Base-by-base conservation (phyloP, 2,113 vertebrate species). In the Pelmatolapia mariae region DNA sequence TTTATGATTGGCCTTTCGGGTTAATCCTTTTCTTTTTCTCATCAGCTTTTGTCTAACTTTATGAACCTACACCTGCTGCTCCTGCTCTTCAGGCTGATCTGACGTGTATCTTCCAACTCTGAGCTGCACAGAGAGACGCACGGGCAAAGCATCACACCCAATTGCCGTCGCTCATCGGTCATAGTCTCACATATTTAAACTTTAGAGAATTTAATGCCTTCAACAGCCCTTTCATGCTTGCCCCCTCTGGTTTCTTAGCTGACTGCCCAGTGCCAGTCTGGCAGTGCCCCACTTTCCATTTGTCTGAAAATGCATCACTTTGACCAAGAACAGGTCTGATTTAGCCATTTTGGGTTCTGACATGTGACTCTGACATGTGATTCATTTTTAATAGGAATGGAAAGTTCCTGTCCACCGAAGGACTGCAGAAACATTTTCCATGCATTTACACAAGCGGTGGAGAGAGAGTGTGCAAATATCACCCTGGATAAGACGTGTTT, bases 341-440 rank as follows among this genome's bases (percentile, higher is more conserved):
- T 93, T 96, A 87, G 90, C 91, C 92, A 95, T 96, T 95, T 92
- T 93, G 91, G 91, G 87, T 88, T 91, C 85, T 88, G 87, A 88
- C 91, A 93, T 93, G 94, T 94, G 94, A 94, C 87, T 87, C 84
- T 83, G 89, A n/a, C n/a, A n/a, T n/a, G n/a, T n/a, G n/a, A n/a
- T 86, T 93, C 82, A 93, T 93, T 93, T 95, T 95, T 94, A 95
- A 92, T 91, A 91, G 90, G 85, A 89, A 82, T 86, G 95, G 95
- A 96, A 96, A 95, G 91, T 95, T 93, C 88, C 92, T 89, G 89
- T 94, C 86, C 85, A 57, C 82, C 87, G 68, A 57, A 31, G 57
- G 85, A 61, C 88, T 91, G 92, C 85, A 73, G 61, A 92, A 91
- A 93, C 76, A 91, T 86, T 94, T 96, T 96, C 93, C 93, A 87